Percentiles rank a stretch among this genome's conserved stretches.
These are phyloP conservation scores for Delia radicum DNA, from an alignment of 1,140 invertebrate species.

Conservation along the genomic window DNA sequence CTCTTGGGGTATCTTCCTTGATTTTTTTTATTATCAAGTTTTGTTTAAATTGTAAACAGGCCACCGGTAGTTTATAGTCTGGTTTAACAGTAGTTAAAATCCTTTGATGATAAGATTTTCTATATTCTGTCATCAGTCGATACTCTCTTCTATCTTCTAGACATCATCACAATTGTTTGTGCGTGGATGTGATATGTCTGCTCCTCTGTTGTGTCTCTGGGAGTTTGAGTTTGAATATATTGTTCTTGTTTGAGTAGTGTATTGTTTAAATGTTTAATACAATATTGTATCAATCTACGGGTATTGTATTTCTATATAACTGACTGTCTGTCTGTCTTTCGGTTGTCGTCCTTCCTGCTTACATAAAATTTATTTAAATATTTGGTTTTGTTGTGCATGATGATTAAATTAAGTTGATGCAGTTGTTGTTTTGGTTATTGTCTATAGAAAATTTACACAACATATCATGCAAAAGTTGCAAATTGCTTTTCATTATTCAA, in stretches of 20 bases:
- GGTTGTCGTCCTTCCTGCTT: background rate
- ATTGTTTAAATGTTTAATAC: conserved; percentile 22
- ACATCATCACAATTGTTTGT: too few species aligned
- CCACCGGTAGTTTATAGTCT: background rate
- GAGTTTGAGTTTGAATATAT: background rate
- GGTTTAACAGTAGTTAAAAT: background rate
- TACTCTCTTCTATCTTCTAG: background rate
- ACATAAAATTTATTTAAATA: conserved; percentile 17
- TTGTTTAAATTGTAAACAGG: background rate
- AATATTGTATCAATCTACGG: conserved; percentile 8
- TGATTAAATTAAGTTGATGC: conserved; percentile 23
- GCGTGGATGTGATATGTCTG: too few species aligned
- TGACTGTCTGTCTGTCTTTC: background rate
- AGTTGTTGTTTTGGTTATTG: conserved; percentile 2
- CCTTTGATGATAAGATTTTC: background rate
- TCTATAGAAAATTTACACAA: background rate
- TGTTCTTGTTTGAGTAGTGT: background rate
- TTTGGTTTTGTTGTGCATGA: background rate
- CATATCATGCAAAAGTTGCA: conserved; percentile 5
- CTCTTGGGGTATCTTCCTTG: background rate
- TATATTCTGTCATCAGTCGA: background rate
- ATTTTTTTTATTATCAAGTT: background rate
- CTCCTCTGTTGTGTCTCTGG: too few species aligned
- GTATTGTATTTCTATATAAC: background rate
- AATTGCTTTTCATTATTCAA: conserved; percentile 3